phyloP scores from a whole-genome alignment of 2,888 invertebrate species.

The Drosophila macrothrix region DNA sequence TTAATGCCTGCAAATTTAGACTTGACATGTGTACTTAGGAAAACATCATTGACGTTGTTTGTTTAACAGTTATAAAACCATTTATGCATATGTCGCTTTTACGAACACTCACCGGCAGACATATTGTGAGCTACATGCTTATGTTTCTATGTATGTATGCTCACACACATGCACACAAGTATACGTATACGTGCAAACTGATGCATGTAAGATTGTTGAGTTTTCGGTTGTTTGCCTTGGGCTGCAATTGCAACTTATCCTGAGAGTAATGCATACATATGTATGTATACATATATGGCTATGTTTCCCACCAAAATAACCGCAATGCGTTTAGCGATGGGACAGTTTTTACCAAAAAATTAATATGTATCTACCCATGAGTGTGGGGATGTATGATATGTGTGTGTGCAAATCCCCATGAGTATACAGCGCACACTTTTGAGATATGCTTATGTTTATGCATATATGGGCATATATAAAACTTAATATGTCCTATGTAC shows the following conservation, averaged over 20 bases:
- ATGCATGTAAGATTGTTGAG: constrained; percentile 12
- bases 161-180: not conserved
- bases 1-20: constrained; percentile 35
- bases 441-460: constrained; percentile 1
- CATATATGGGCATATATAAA: constrained; percentile 1
- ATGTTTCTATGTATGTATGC: constrained; percentile 12
- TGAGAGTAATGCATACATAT: not conserved
- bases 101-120: constrained; percentile 28
- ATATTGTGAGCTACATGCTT: constrained; percentile 29
- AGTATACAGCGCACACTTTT: constrained; percentile 14
- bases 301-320: constrained; percentile 55
- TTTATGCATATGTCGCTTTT: constrained; percentile 9
- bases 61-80: constrained; percentile 3
- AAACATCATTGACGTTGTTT: constrained; percentile 8
- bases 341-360: constrained; percentile 15
- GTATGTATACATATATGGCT: not conserved
- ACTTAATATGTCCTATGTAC: not conserved
- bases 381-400: not conserved
- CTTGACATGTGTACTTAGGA: constrained; percentile 4
- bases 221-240: constrained; percentile 17
- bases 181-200: not conserved
- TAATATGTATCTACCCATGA: not conserved
- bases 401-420: constrained; percentile 11
- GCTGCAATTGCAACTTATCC: constrained; percentile 1
- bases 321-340: constrained; percentile 28